A percentile compares a stretch with the other conserved stretches of the same genome.
Evolutionary conservation across 2,888 invertebrate genomes (phyloP).

Genomic region (Trissonchulus latispiculum): DNA sequence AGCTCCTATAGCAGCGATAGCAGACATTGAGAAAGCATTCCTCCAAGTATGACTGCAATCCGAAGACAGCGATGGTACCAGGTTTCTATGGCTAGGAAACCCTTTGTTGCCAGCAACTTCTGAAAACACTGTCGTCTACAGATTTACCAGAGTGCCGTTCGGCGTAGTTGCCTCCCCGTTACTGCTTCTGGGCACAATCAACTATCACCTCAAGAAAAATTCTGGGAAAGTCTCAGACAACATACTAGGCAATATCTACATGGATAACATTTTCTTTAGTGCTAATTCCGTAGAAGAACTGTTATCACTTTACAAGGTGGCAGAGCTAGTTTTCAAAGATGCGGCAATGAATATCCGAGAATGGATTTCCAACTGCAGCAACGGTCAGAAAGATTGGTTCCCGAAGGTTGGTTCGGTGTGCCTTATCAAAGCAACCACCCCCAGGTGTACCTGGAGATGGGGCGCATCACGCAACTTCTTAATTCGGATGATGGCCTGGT

Average conservation of each 20-base stretch:
- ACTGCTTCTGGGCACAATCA: conserved; percentile 26
- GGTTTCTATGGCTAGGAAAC: background rate
- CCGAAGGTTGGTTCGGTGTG: no score
- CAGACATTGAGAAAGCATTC: conserved; percentile 32
- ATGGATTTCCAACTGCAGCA: background rate
- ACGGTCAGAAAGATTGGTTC: no score
- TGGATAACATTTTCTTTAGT: background rate
- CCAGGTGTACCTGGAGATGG: no score
- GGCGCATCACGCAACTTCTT: no score
- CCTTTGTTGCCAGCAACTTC: background rate
- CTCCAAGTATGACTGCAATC: conserved; percentile 26
- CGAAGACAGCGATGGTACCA: conserved; percentile 23
- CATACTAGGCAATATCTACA: background rate
- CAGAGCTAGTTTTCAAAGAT: background rate
- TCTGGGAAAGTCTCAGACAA: background rate
- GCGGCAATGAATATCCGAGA: background rate
- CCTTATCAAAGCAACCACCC: no score
- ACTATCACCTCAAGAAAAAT: conserved; percentile 13
- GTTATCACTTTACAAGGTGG: background rate
- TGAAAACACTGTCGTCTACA: conserved; percentile 25
- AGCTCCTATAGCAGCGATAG: background rate
- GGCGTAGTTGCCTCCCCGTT: conserved; percentile 27
- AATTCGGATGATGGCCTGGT: no score
- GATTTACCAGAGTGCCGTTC: conserved; percentile 29
- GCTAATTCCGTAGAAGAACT: background rate